Conservation (phyloP, 2,113 vertebrate species). For the Danionella cerebrum region DNA sequence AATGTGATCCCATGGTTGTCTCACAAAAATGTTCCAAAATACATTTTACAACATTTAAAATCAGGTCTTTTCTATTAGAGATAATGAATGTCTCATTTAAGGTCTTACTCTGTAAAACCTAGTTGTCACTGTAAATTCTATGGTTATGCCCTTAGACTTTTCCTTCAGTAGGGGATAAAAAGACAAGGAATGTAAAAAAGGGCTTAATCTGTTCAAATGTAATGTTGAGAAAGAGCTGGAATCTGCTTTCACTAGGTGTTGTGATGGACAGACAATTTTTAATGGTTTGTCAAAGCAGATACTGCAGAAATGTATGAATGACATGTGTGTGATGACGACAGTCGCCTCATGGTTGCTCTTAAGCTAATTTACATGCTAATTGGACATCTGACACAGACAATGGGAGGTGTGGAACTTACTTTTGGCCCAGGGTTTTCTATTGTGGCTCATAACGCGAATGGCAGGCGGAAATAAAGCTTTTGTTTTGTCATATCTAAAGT, state of each 20-base stretch:
- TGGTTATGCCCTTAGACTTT: too few relatives aligned
- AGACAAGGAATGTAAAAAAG: too few relatives aligned
- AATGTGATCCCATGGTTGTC: too few relatives aligned
- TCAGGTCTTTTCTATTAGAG: too few relatives aligned
- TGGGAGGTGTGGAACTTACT: slow-evolving; percentile 41
- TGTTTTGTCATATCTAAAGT: slow-evolving; percentile 35
- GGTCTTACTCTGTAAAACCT: too few relatives aligned
- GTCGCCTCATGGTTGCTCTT: slow-evolving; percentile 58
- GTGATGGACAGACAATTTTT: neutral
- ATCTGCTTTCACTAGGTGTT: neutral
- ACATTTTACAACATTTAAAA: too few relatives aligned
- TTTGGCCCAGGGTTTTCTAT: slow-evolving; percentile 34
- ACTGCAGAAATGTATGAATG: neutral
- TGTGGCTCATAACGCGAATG: slow-evolving; percentile 42
- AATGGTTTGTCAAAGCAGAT: neutral
- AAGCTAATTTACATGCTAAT: slow-evolving; percentile 76
- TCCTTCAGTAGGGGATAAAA: too few relatives aligned
- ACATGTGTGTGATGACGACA: slow-evolving; percentile 69
- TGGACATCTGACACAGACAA: slow-evolving; percentile 66
- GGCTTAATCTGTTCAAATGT: neutral
- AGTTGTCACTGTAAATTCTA: too few relatives aligned
- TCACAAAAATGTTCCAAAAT: too few relatives aligned
- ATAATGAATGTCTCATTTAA: too few relatives aligned
- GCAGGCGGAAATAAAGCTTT: slow-evolving; percentile 25
- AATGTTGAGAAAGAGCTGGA: neutral